Base-by-base conservation (phyloP, 2,113 vertebrate genomes). In the Laterallus jamaicensis region DNA sequence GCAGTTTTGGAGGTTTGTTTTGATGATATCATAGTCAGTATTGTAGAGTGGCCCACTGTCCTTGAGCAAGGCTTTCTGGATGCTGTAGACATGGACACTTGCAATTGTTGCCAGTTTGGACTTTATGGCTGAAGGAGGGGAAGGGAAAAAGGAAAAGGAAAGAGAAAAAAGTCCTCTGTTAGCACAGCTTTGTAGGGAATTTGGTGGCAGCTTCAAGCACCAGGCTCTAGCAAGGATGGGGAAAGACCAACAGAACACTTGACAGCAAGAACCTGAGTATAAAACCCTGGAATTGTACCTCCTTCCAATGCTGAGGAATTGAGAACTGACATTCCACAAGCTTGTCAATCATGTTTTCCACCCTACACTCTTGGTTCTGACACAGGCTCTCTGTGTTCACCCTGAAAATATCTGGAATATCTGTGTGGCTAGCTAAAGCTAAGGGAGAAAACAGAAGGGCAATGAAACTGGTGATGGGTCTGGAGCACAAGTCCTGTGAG, bases 41-140 rank as follows among this genome's bases (percentile, higher is more conserved):
- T 98, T 98, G 98, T 99, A 99, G 68, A 99, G 99, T 0, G 99
- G 99, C 4, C 98, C 97, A 26, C 99, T 99, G 98, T 99, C 99
- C 95, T 98, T 99, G 42, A 99, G 98, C 66, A 98, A 96, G 26
- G 99, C 99, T 95, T 99, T 99, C 97, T 99, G 99, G 68, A 99
- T 97, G 78, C 99, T 99, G 98, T 99, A 99, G 85, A 99, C 97
- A 6, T 99, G 99, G 69, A 99, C 96, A 1, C 99, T 99, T 15
- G 98, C 97, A 6, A 98, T 70, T 10, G 98, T 82, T 54, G 98
- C 97, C 93, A 99, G 98, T 94, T 98, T 99, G 18, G 98, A 98
- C 96, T 99, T 99, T 79, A 98, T 93, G 76, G 98, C 99, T 99
- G 97, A 42, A 32, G 13, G 14, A 1, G 11, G 4, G 10, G 3